Evolutionary conservation across 1,140 invertebrate species (phyloP).

Genomic region (Eubasilissa regina): DNA sequence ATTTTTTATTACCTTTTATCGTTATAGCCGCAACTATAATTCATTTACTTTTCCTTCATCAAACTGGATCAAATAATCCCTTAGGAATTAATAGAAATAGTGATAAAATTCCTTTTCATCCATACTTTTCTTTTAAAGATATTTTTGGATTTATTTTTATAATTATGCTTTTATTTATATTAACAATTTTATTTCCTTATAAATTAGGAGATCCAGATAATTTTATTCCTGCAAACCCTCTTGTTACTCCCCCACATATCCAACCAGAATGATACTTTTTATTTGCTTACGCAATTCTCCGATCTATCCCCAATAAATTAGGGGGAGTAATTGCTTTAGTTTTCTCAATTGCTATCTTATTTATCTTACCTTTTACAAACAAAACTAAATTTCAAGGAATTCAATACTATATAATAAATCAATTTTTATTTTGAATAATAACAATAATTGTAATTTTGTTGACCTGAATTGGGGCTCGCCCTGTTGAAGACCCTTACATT

Average conservation of each 20-base stretch:
- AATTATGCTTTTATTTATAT: slow-evolving; percentile 69
- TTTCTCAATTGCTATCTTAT: slow-evolving; percentile 76
- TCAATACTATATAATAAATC: slow-evolving; percentile 74
- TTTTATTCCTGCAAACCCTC: slow-evolving; percentile 79
- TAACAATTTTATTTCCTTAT: slow-evolving; percentile 73
- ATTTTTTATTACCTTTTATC: no score
- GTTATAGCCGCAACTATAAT: no score
- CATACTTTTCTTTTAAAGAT: no score
- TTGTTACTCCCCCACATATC: slow-evolving; percentile 81
- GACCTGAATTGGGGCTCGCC: slow-evolving; percentile 78
- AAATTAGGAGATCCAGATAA: slow-evolving; percentile 79
- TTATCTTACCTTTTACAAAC: slow-evolving; percentile 72
- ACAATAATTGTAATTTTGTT: slow-evolving; percentile 73
- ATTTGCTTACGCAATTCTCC: slow-evolving; percentile 83
- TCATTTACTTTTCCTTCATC: no score
- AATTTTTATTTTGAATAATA: slow-evolving; percentile 76
- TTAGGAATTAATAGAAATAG: slow-evolving; percentile 74
- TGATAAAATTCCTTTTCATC: slow-evolving; percentile 77
- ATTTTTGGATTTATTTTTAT: slow-evolving; percentile 74
- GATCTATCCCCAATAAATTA: slow-evolving; percentile 83
- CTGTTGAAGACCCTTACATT: slow-evolving; percentile 77
- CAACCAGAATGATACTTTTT: slow-evolving; percentile 85
- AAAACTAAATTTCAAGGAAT: slow-evolving; percentile 72
- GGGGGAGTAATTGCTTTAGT: slow-evolving; percentile 79
- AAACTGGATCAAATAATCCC: slow-evolving; percentile 76